phyloP scores from a whole-genome alignment of 35 echinoderm and acorn worm genomes.

The Apostichopus californicus region DNA sequence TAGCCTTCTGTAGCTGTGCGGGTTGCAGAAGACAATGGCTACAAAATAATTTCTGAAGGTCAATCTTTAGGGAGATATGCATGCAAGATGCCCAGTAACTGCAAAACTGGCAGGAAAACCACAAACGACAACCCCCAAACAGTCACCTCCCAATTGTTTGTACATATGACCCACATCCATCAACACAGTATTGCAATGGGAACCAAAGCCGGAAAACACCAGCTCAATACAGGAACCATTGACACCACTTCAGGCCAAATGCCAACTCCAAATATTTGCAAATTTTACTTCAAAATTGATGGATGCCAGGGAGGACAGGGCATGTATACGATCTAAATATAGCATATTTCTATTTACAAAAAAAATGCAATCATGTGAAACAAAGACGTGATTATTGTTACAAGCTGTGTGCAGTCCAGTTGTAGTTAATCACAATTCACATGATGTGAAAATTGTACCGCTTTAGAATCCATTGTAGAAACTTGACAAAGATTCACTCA shows the following conservation, averaged over 20 bases:
- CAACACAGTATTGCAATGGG: not conserved
- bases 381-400: not conserved
- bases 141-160: conserved; percentile 16
- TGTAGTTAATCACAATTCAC: not conserved
- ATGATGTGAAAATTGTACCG: not conserved
- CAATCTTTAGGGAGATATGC: not conserved
- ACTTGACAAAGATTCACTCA: no score
- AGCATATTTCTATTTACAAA: not conserved
- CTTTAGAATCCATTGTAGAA: no score
- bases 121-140: not conserved
- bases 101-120: conserved; percentile 30
- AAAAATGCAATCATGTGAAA: not conserved
- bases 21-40: no score
- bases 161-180: conserved; percentile 28
- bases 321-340: not conserved
- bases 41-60: no score
- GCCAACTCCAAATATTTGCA: conserved; percentile 50
- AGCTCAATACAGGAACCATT: conserved; percentile 41
- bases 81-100: not conserved
- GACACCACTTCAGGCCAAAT: conserved; percentile 30
- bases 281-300: conserved; percentile 30
- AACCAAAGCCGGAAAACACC: not conserved
- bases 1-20: no score
- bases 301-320: not conserved
- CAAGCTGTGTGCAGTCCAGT: not conserved